Evolutionary conservation across 1,140 invertebrate species (phyloP), one percentile per base, ranked within the genome.

Genomic region (Tetramorium parvispinum): DNA sequence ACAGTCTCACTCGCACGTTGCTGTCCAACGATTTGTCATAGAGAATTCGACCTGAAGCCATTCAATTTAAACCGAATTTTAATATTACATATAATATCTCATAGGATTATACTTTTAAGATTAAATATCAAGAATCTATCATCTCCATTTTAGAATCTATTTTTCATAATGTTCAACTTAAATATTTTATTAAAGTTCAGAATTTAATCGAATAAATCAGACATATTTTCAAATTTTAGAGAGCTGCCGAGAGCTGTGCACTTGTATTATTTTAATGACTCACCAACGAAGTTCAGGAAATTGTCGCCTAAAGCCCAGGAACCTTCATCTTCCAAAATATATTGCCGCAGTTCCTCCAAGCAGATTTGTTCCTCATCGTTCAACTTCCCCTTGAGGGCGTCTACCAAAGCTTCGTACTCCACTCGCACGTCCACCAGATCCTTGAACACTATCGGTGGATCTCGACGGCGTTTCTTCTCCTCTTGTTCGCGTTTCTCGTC

Each of bases 301-400:
- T 98, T 97, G 88, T 98, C 98, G 2, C 98, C 98, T 11, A 99
- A 95, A 61, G 98, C 98, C 98, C 98, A 99, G 86, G 97, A 98
- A 61, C 98, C 98, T 91, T 98, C 98, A 89, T 98, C 97, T 85
- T 97, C 97, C 78, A 98, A 95, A 91, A 98, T 96, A 94, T 98
- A 99, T 92, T 98, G 97, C 91, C 97, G 96, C 81, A 99, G 95
- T 95, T 99, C 98, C 87, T 97, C 96, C 88, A 98, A 94, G 90
- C 97, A 97, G 81, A 96, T 96, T 90, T 96, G 95, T 92, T 98
- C 98, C 61, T 97, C 97, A 7, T 96, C 96, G 66, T 94, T 96
- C 43, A 98, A 94, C 90, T 97, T 96, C 1, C 96, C 96, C 83
- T 97, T 96, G 3, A 98, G 94, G 27, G 96, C 87, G 81, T 95